Base-by-base conservation (phyloP, 2,113 vertebrate species). In the Pseudopipra pipra region DNA sequence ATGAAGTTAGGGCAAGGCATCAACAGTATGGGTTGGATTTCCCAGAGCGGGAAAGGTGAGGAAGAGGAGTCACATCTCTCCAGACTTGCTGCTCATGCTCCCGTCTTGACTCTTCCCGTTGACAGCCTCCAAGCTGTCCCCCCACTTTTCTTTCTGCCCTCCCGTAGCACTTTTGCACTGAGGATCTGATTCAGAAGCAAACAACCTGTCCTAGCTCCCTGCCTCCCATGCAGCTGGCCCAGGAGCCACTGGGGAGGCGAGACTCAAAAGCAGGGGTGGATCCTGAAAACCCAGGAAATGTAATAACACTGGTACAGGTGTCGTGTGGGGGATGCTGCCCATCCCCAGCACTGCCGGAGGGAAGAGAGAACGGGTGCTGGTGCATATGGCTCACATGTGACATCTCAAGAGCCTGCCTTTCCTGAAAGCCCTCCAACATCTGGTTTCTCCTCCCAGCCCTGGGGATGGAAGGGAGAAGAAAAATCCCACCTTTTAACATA, bases 401-500 rank as follows among this genome's bases (percentile, higher is more conserved):
- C 77, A 74, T 94, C 83, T 80, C 49, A 52, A 93, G 90, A 90
- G 95, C 84, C 62, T 96, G 94, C 96, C 90, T 94, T 94, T 89
- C 77, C 93, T 94, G 95, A 97, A 95, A 95, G 80, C 79, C 54
- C 54, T 93, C 86, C 94, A 94, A 72, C 96, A 95, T 93, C 93
- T 96, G 93, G 92, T 87, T 90, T 96, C 88, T 93, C 88, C 88
- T 95, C 86, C 92, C 90, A 85, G 88, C 88, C 76, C 62, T 87
- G 16, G 14, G 91, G 89, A 84, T 91, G 41, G 70, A 95, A 71
- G 58, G 89, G 91, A 95, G 52, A 91, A 95, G 84, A 84, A 84
- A 94, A 90, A 89, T 90, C 92, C 93, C 90, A 96, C 90, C 92
- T 97, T 96, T 94, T 95, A 96, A 90, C 95, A 85, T 56, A 72